Evolutionary conservation across 1,140 invertebrate genomes (phyloP), one percentile per base, ranked within the genome.

Genomic region (Tetragonula clypearis): DNA sequence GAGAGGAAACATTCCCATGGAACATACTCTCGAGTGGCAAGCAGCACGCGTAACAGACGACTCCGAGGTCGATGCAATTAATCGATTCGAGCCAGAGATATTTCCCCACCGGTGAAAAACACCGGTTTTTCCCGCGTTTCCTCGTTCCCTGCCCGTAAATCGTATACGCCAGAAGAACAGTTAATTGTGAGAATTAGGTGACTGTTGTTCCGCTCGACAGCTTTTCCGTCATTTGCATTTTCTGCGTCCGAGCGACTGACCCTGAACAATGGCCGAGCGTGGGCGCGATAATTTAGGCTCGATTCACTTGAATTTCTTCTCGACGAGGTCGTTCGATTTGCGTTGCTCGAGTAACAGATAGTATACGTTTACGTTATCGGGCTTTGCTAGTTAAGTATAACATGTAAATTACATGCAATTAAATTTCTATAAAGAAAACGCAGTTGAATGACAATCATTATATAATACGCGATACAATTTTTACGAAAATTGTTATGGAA

Each of bases 111-210:
- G 49, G 11, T 30, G n/a, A 12, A 82, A 80, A 85, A 55, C 15
- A n/a, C 78, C 23, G 71, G 75, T 74, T 85, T 30, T 85, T 56
- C 78, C 69, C 55, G 58, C 53, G 82, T 79, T 79, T 79, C 82
- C 77, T 74, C 78, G 58, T 68, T 58, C 53, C 49, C 74, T 30
- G 8, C 17, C n/a, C 26, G 78, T 49, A 84, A 86, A 81, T 84
- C 72, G 66, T 79, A 72, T 82, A 73, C 69, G 19, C n/a, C 66
- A 74, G 82, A 65, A 62, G 68, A 41, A 15, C 23, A 17, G 68
- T 30, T 68, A 81, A 90, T 87, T 89, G 86, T 90, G 89, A 89
- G 89, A 90, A 90, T 90, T 76, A 35, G 79, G 62, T 84, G 85
- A 82, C 88, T 86, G 35, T 82, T 76, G 89, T 90, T 87, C 80